A percentile compares a stretch with the other conserved stretches of the same genome.
phyloP scores from a whole-genome alignment of 1,140 invertebrate species.

The Drosophila setifemur region DNA sequence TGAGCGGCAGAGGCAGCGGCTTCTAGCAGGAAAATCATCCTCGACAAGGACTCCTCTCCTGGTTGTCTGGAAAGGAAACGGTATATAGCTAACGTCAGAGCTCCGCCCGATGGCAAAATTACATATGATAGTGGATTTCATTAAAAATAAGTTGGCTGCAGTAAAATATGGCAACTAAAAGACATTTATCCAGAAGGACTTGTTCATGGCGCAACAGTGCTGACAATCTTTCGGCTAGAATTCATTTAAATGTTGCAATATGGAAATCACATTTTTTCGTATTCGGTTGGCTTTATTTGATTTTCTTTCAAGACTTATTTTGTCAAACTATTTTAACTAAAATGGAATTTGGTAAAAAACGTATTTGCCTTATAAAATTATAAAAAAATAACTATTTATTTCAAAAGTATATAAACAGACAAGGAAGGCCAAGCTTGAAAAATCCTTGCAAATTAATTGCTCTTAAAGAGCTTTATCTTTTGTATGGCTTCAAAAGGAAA shows the following conservation, averaged over 20 bases:
- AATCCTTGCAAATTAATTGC: too few relatives aligned
- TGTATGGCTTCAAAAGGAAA: too few relatives aligned
- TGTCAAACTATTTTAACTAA: too few relatives aligned
- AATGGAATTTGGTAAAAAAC: too few relatives aligned
- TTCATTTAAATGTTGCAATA: neutral
- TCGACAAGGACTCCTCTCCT: slow-evolving; percentile 31
- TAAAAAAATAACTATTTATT: too few relatives aligned
- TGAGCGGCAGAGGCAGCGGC: slow-evolving; percentile 26
- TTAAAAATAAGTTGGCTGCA: slow-evolving; percentile 64
- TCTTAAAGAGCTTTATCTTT: too few relatives aligned
- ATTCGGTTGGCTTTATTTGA: too few relatives aligned
- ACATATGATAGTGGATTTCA: slow-evolving; percentile 80
- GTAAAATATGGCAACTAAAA: slow-evolving; percentile 56
- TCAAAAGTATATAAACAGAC: too few relatives aligned
- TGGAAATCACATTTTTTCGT: too few relatives aligned
- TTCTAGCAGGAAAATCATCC: slow-evolving; percentile 59
- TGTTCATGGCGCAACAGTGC: slow-evolving; percentile 23
- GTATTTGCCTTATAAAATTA: too few relatives aligned
- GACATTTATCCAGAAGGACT: slow-evolving; percentile 27
- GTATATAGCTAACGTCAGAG: slow-evolving; percentile 4
- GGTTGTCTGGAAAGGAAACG: slow-evolving; percentile 30
- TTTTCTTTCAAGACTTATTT: too few relatives aligned
- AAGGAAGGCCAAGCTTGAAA: too few relatives aligned
- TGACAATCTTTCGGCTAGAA: slow-evolving; percentile 4
- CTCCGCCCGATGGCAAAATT: slow-evolving; percentile 55